Conservation (phyloP, 2,888 invertebrate genomes). For the Neocrepidodera transversa region DNA sequence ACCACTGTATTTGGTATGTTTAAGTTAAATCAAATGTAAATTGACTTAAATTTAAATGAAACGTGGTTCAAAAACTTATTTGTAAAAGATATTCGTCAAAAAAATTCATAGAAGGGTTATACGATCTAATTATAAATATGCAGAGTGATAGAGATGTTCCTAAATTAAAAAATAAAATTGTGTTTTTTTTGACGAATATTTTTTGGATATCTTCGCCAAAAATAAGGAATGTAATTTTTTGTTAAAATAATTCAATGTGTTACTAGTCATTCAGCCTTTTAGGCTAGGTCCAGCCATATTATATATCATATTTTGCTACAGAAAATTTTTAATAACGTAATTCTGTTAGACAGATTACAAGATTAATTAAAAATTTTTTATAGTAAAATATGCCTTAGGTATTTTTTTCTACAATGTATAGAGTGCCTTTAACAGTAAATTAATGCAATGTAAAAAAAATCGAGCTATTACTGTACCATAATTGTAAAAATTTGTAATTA, state of each 20-base stretch:
- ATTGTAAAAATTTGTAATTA: constrained; percentile 44
- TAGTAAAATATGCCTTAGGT: constrained; percentile 13
- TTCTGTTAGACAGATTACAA: not conserved
- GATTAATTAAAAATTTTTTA: not conserved
- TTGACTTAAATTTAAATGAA: no score
- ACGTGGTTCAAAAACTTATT: no score
- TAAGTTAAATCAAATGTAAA: not conserved
- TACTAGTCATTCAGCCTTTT: constrained; percentile 43
- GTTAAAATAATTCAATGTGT: constrained; percentile 39
- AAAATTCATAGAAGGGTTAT: not conserved
- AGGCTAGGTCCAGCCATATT: constrained; percentile 41
- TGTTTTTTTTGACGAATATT: not conserved
- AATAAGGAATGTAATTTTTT: constrained; percentile 26
- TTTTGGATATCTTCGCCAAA: constrained; percentile 4
- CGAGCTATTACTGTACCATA: constrained; percentile 42
- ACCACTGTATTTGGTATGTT: not conserved
- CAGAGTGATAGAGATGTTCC: constrained; percentile 3
- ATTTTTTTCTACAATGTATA: constrained; percentile 36
- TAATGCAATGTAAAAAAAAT: constrained; percentile 42
- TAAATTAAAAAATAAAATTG: not conserved
- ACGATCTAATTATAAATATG: not conserved
- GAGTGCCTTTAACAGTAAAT: constrained; percentile 48
- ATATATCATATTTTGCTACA: constrained; percentile 16
- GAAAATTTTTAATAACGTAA: constrained; percentile 9
- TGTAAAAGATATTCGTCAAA: no score